phyloP scores from a whole-genome alignment of 2,797 vertebrate species.

The Halcyon smyrnensis region DNA sequence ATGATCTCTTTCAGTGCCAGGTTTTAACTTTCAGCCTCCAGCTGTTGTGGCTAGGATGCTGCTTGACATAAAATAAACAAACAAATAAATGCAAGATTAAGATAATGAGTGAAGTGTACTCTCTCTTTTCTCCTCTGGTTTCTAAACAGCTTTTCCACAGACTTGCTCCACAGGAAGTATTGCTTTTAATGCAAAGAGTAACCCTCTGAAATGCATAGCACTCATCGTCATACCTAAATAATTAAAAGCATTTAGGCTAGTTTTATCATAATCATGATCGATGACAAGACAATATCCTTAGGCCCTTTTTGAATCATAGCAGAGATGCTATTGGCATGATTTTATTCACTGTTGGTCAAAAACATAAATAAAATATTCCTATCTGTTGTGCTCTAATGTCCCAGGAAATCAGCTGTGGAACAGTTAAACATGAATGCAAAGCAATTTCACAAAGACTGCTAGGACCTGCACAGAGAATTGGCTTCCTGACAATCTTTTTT shows the following conservation, averaged over 20 bases:
- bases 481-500: neutral
- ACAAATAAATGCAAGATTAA: conserved; percentile 3
- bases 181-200: neutral
- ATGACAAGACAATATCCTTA: neutral
- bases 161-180: neutral
- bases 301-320: neutral
- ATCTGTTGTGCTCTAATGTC: neutral
- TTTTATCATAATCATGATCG: neutral
- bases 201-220: neutral
- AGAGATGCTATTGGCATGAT: neutral
- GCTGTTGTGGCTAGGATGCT: neutral
- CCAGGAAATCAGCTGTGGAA: neutral
- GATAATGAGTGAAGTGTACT: neutral
- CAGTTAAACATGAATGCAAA: neutral
- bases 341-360: neutral
- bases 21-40: conserved; percentile 43
- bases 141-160: neutral
- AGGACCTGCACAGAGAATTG: neutral
- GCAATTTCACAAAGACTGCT: neutral
- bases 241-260: neutral
- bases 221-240: neutral
- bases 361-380: neutral
- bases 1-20: neutral
- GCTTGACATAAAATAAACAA: conserved; percentile 17
- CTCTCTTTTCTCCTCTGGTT: neutral